Percentiles rank a stretch among this genome's conserved stretches.
These are phyloP conservation scores for Paralvinella palmiformis DNA, from an alignment of 1,140 invertebrate genomes.

Conservation along the genomic window DNA sequence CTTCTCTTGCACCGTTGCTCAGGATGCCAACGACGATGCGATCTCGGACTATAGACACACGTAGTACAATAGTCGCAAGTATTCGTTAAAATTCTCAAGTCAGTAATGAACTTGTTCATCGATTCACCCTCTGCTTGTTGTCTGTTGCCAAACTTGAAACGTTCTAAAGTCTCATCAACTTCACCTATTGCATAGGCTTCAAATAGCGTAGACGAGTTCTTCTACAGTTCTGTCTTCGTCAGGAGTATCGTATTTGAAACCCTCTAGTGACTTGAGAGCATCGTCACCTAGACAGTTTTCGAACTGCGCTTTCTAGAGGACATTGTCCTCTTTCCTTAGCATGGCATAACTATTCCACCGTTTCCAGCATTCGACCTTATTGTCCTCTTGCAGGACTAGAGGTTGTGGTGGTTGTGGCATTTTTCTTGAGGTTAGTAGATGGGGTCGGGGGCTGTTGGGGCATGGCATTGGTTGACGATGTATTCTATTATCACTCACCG, in stretches of 20 bases:
- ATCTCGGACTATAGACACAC: conserved; percentile 4
- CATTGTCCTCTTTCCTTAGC: too few species aligned
- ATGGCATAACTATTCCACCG: too few species aligned
- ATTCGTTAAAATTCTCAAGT: neutral
- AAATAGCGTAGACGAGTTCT: neutral
- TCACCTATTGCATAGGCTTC: conserved; percentile 1
- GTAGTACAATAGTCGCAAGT: conserved; percentile 2
- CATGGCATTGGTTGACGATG: too few species aligned
- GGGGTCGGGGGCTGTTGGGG: too few species aligned
- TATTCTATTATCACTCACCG: too few species aligned
- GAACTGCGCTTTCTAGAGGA: too few species aligned
- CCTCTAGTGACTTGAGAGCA: conserved; percentile 2
- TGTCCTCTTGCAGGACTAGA: too few species aligned
- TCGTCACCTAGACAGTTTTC: neutral
- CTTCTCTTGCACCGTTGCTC: neutral
- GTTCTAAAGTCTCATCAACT: conserved; percentile 1
- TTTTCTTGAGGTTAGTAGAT: too few species aligned
- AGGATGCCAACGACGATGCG: conserved; percentile 3
- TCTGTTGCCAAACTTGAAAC: conserved; percentile 4
- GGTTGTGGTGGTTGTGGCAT: too few species aligned
- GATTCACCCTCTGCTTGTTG: conserved; percentile 5
- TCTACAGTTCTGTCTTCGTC: neutral
- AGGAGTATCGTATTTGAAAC: neutral
- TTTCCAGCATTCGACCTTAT: too few species aligned
- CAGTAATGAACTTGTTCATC: neutral